Conservation (phyloP, 2,888 invertebrate genomes). For the Lochmaea capreae region DNA sequence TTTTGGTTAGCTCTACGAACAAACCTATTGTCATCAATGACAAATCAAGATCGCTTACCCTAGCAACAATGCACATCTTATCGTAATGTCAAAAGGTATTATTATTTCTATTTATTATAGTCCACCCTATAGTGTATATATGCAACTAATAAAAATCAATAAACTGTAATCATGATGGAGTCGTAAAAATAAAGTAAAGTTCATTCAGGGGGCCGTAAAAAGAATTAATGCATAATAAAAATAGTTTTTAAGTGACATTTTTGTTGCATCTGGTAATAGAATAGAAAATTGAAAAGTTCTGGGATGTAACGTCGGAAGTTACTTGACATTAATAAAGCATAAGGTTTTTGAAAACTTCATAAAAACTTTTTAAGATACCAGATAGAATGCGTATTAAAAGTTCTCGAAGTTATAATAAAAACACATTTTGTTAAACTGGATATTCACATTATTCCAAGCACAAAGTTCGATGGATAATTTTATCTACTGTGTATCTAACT, state of each 20-base stretch:
- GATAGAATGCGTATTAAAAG: neutral
- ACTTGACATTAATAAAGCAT: constrained; percentile 6
- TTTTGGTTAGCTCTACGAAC: no score
- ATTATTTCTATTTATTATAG: neutral
- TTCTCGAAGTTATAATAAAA: neutral
- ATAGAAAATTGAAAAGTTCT: neutral
- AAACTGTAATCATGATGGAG: constrained; percentile 16
- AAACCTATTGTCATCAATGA: no score
- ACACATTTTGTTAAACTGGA: neutral
- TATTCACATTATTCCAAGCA: no score
- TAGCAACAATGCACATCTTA: no score
- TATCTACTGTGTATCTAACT: no score
- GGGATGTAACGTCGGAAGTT: neutral
- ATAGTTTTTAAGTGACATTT: constrained; percentile 10
- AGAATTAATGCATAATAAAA: constrained; percentile 9
- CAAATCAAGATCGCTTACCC: no score
- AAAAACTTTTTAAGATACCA: neutral
- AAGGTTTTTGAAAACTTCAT: neutral
- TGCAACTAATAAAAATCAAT: constrained; percentile 12
- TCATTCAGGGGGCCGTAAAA: neutral
- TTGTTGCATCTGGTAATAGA: neutral
- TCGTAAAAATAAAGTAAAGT: neutral
- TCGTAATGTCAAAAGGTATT: no score
- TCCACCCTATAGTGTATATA: neutral
- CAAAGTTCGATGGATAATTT: no score